Percentiles rank a stretch among this genome's conserved stretches.
Conservation (phyloP, 2,113 vertebrate genomes). For the Nansenia antarctica region DNA sequence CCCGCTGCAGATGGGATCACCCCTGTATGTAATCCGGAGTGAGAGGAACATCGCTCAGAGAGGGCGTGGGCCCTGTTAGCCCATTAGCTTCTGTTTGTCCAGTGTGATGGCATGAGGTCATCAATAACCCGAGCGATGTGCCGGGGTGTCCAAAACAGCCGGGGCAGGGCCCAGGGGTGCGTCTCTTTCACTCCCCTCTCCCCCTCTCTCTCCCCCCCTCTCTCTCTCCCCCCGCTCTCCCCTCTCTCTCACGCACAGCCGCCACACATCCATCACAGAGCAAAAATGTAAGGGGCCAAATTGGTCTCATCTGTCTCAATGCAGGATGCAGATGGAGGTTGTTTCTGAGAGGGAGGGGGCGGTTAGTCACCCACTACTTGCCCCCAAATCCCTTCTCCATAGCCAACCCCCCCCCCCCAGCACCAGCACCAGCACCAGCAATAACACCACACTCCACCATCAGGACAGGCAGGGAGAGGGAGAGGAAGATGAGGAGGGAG, state of each 20-base stretch:
- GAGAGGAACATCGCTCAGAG: constrained; percentile 86
- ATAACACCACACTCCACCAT: neutral
- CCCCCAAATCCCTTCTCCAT: constrained; percentile 68
- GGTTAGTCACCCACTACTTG: constrained; percentile 94
- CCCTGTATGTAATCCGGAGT: constrained; percentile 87
- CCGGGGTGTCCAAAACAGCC: constrained; percentile 22
- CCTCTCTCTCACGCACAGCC: constrained; percentile 85
- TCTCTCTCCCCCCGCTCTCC: constrained; percentile 77
- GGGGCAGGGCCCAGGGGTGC: constrained; percentile 16
- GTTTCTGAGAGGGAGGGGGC: constrained; percentile 94
- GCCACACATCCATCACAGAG: constrained; percentile 97
- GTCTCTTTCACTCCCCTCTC: constrained; percentile 70
- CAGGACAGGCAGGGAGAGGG: neutral
- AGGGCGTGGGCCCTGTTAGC: constrained; percentile 89
- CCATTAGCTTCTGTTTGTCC: constrained; percentile 97
- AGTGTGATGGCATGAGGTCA: constrained; percentile 85
- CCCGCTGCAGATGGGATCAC: constrained; percentile 93
- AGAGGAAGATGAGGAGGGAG: neutral
- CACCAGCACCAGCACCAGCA: constrained; percentile 18
- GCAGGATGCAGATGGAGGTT: constrained; percentile 99
- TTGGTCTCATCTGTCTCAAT: constrained; percentile 99
- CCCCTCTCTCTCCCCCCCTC: constrained; percentile 82
- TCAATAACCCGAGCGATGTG: constrained; percentile 92
- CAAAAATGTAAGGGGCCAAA: constrained; percentile 99
- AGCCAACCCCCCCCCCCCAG: constrained; percentile 45